Percentiles rank a stretch among this genome's conserved stretches.
Evolutionary conservation across 2,888 invertebrate genomes (phyloP).

Genomic region (Phanerotoma sp.): DNA sequence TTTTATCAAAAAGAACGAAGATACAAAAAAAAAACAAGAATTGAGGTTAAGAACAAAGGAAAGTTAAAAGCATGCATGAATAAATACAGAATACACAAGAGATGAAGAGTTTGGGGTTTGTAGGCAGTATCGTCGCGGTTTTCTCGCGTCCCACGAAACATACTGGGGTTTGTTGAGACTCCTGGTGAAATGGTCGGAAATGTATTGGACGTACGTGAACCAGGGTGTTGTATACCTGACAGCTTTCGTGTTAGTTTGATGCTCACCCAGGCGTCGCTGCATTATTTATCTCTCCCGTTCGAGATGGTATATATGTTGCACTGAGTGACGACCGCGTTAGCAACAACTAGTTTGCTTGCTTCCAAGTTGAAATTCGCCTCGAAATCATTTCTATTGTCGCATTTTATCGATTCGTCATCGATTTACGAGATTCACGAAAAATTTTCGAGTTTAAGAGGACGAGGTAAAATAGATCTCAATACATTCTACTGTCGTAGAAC

Average conservation of each 20-base stretch:
- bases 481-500: not conserved
- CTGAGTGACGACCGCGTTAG: not conserved
- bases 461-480: not conserved
- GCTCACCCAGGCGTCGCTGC: not conserved
- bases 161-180: not conserved
- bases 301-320: not conserved
- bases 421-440: not conserved
- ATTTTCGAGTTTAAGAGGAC: not conserved
- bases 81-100: not conserved
- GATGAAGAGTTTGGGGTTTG: not conserved
- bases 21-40: no score
- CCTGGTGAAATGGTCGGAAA: slow-evolving; percentile 23
- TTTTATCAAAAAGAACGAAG: not conserved
- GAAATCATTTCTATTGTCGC: not conserved
- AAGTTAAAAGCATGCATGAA: not conserved
- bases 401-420: not conserved
- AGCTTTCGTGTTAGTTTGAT: not conserved
- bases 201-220: slow-evolving; percentile 51
- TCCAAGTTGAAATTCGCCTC: no score
- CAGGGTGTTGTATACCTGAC: not conserved
- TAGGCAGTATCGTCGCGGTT: not conserved
- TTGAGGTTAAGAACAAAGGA: no score
- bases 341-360: not conserved
- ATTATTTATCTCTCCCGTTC: not conserved
- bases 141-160: not conserved